These are phyloP conservation scores for Perdita meconis DNA, from an alignment of 2,888 invertebrate species.

Conservation along the genomic window DNA sequence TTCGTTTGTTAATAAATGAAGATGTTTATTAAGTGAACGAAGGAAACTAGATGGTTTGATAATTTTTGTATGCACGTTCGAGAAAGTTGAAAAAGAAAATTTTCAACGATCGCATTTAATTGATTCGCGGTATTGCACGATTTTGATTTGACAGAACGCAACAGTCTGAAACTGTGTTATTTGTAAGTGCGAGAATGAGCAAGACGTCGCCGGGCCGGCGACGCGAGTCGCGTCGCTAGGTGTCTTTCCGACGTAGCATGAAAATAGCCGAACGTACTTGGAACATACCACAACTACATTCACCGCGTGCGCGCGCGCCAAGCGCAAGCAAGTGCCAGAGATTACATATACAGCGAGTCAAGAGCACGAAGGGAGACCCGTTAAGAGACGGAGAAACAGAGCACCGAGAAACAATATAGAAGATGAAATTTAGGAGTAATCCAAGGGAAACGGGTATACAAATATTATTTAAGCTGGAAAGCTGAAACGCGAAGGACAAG, in stretches of 20 bases:
- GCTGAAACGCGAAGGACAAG: constrained; percentile 54
- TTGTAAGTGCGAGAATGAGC: constrained; percentile 34
- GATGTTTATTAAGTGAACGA: too few relatives aligned
- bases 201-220: constrained; percentile 1
- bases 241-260: constrained; percentile 74
- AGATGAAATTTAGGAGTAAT: constrained; percentile 11
- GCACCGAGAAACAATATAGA: constrained; percentile 17
- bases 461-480: constrained; percentile 43
- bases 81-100: constrained; percentile 44
- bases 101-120: constrained; percentile 50
- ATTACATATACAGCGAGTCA: constrained; percentile 39
- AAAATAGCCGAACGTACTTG: constrained; percentile 78
- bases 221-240: constrained; percentile 55
- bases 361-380: constrained; percentile 43
- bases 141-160: constrained; percentile 65
- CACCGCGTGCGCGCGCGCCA: constrained; percentile 41
- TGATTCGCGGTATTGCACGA: constrained; percentile 26
- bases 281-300: constrained; percentile 74
- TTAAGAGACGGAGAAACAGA: constrained; percentile 38
- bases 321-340: constrained; percentile 48
- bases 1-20: too few relatives aligned
- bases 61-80: not conserved
- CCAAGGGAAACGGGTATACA: constrained; percentile 50
- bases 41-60: too few relatives aligned
- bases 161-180: constrained; percentile 46